These are phyloP conservation scores for Morbakka virulenta DNA, from an alignment of 30 jellyfish, hydroid and myxozoan species.

Conservation along the genomic window DNA sequence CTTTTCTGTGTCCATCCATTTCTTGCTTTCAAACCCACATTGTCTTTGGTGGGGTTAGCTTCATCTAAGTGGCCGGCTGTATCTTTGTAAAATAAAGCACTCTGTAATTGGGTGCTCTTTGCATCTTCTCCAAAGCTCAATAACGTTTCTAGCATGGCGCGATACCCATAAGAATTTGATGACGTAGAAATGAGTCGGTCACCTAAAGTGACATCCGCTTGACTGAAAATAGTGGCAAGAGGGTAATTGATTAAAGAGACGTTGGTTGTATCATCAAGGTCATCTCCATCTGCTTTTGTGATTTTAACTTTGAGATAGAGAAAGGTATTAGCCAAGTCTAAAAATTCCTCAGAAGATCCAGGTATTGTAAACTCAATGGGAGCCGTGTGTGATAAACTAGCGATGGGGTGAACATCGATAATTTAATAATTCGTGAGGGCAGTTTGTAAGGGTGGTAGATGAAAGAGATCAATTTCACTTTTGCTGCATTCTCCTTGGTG, in stretches of 20 bases:
- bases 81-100: not conserved
- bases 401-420: not conserved
- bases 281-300: not conserved
- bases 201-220: conserved; percentile 1
- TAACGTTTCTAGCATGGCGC: too few relatives aligned
- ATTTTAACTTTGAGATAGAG: not conserved
- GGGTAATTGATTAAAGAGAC: not conserved
- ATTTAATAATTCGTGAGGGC: not conserved
- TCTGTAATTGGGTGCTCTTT: not conserved
- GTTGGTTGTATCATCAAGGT: not conserved
- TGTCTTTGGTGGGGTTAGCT: not conserved
- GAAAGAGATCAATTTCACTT: not conserved
- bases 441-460: not conserved
- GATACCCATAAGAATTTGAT: not conserved
- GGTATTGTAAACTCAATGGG: not conserved
- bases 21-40: not conserved
- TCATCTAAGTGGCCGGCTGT: conserved; percentile 7
- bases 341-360: not conserved
- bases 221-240: not conserved
- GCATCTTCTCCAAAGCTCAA: conserved; percentile 19
- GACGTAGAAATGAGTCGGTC: not conserved
- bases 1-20: not conserved
- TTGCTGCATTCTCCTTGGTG: not conserved
- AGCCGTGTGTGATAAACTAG: not conserved
- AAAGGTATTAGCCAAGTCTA: not conserved